These are phyloP conservation scores for Epinephelus cyanopodus DNA, from an alignment of 2,113 vertebrate genomes.

Conservation along the genomic window DNA sequence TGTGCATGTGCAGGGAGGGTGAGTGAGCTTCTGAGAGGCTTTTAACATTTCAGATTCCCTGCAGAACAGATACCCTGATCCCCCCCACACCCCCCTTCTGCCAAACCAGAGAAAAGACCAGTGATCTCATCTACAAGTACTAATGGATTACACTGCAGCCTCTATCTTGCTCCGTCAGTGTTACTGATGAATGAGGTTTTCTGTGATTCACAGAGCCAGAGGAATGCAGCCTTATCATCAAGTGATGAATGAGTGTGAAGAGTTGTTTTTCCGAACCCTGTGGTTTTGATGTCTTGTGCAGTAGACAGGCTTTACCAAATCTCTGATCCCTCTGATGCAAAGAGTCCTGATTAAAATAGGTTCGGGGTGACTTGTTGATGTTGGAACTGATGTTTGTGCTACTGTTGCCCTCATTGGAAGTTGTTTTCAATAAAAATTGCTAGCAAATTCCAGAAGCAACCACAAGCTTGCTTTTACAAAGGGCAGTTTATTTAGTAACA, in stretches of 20 bases:
- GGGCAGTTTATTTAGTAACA: slow-evolving; percentile 17
- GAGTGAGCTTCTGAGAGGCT: slow-evolving; percentile 41
- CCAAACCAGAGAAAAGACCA: slow-evolving; percentile 39
- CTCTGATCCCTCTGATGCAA: not conserved
- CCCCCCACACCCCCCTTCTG: not conserved
- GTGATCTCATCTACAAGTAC: slow-evolving; percentile 55
- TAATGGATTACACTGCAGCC: slow-evolving; percentile 56
- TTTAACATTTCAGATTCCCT: slow-evolving; percentile 63
- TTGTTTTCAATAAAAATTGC: slow-evolving; percentile 15
- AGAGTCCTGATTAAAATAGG: not conserved
- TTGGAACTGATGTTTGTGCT: not conserved
- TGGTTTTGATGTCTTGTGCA: slow-evolving; percentile 24
- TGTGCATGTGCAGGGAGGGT: not conserved
- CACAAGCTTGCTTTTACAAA: not conserved
- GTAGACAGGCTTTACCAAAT: slow-evolving; percentile 5
- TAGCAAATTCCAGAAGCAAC: slow-evolving; percentile 1
- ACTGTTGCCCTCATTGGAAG: not conserved
- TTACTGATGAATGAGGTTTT: slow-evolving; percentile 64
- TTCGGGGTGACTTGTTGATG: not conserved
- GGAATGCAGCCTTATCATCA: slow-evolving; percentile 71
- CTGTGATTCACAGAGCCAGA: slow-evolving; percentile 58
- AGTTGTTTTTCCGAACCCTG: slow-evolving; percentile 14
- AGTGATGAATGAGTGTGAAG: slow-evolving; percentile 55
- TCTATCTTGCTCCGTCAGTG: slow-evolving; percentile 37
- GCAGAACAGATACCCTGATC: slow-evolving; percentile 29